Conservation (phyloP, 2,888 invertebrate species). For the Caenorhabditis sinica region DNA sequence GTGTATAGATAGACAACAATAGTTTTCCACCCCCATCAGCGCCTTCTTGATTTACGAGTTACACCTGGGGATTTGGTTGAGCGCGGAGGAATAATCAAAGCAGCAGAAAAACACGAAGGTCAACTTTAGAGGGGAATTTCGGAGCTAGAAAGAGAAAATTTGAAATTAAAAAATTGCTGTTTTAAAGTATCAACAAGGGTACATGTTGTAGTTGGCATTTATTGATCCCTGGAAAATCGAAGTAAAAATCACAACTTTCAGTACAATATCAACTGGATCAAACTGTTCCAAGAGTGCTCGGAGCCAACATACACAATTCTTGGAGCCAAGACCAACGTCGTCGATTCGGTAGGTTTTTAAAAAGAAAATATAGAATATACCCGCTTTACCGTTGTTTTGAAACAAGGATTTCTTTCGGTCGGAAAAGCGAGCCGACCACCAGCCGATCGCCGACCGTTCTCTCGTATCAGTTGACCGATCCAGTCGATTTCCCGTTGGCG, state of each 20-base stretch:
- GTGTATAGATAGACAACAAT: conserved; percentile 45
- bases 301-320: conserved; percentile 80
- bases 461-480: too few species aligned
- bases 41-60: conserved; percentile 63
- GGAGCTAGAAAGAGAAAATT: too few species aligned
- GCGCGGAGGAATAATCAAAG: background rate
- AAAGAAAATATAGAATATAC: too few species aligned
- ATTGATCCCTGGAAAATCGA: too few species aligned
- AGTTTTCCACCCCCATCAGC: conserved; percentile 15
- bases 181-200: too few species aligned
- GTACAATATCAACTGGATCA: conserved; percentile 84
- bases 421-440: too few species aligned
- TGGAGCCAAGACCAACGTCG: conserved; percentile 66
- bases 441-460: too few species aligned
- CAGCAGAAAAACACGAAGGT: background rate
- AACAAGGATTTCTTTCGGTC: too few species aligned
- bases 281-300: conserved; percentile 83
- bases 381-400: too few species aligned
- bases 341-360: conserved; percentile 47
- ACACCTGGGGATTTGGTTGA: conserved; percentile 4
- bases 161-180: too few species aligned
- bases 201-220: too few species aligned
- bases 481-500: too few species aligned
- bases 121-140: background rate
- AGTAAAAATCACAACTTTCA: conserved; percentile 75